Conservation (phyloP, 2,113 vertebrate genomes). For the Macaca nemestrina region DNA sequence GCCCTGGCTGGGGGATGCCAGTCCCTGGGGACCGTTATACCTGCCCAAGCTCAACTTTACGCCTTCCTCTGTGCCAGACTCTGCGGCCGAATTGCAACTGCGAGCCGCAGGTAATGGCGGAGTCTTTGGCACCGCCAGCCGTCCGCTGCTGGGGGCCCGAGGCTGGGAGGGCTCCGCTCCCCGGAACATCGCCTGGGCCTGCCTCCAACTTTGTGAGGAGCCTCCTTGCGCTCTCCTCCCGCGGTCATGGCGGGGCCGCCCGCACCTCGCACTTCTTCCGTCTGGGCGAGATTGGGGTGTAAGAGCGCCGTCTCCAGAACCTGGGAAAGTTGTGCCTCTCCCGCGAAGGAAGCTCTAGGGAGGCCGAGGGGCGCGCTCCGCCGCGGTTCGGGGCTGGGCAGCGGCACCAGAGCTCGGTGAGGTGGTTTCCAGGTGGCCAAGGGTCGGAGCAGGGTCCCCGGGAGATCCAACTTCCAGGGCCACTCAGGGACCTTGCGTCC, state of each 20-base stretch:
- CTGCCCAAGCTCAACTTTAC: conserved; percentile 32
- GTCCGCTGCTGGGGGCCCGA: neutral
- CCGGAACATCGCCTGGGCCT: neutral
- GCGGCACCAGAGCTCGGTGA: neutral
- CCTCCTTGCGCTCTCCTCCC: neutral
- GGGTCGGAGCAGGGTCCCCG: neutral
- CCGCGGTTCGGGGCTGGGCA: neutral
- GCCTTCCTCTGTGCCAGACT: neutral
- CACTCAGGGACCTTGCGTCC: neutral
- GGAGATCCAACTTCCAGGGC: neutral
- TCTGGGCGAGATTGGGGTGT: neutral
- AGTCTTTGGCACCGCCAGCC: neutral
- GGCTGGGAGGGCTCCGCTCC: neutral
- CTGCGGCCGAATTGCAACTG: neutral
- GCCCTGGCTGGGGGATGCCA: neutral
- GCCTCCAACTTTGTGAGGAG: conserved; percentile 65
- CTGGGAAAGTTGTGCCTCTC: conserved; percentile 57
- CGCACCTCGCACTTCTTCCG: neutral
- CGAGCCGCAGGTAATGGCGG: conserved; percentile 13
- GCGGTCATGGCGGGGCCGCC: neutral
- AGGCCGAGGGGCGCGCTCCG: neutral
- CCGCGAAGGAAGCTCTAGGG: neutral
- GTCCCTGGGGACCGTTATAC: neutral
- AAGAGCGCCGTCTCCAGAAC: neutral
- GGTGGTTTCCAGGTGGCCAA: neutral